Base-by-base conservation (phyloP, 1,140 invertebrate genomes). In the Euwallacea similis region DNA sequence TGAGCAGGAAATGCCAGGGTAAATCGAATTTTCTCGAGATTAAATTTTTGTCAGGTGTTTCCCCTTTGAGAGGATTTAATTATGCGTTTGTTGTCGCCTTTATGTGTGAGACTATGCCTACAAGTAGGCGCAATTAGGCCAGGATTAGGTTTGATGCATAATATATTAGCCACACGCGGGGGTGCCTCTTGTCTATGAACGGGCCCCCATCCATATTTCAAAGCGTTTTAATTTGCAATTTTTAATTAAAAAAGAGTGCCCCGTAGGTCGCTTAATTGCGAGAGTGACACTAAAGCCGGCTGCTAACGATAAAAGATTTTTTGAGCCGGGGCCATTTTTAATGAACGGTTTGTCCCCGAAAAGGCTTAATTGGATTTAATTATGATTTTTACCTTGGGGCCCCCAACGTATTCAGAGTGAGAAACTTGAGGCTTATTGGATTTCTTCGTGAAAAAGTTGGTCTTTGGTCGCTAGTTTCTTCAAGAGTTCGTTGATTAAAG, bases 351-450 rank as follows among this genome's bases (percentile, higher is more conserved):
- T 64, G 62, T 64, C 6, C 46, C 62, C 46, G 43, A 64, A 64
- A 64, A 50, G 62, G 46, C 62, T 64, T 64, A 64, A 64, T 53
- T 64, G 62, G 46, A 64, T 64, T 64, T 64, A 46, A 64, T 64
- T 64, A 64, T 53, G 21, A 46, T 64, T 64, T 64, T 64, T 64
- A 43, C 10, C 11, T 58, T 58, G 55, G n/a, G 10, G 55, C 4
- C 13, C 46, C n/a, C 10, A 58, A 33, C 21, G 21, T 33, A 33
- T 33, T 33, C 21, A 33, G 21, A 58, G 55, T 10, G 13, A 58
- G 55, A 58, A 58, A 58, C 55, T 9, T 15, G 21, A 58, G 21
- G 15, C 21, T 58, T 58, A 58, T 58, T 58, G 55, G 21, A 16
- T 58, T 58, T 58, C 21, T 10, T 58, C 21, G 21, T 33, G 13